Conservation (phyloP, 1,140 invertebrate genomes). For the Lucilia cuprina region DNA sequence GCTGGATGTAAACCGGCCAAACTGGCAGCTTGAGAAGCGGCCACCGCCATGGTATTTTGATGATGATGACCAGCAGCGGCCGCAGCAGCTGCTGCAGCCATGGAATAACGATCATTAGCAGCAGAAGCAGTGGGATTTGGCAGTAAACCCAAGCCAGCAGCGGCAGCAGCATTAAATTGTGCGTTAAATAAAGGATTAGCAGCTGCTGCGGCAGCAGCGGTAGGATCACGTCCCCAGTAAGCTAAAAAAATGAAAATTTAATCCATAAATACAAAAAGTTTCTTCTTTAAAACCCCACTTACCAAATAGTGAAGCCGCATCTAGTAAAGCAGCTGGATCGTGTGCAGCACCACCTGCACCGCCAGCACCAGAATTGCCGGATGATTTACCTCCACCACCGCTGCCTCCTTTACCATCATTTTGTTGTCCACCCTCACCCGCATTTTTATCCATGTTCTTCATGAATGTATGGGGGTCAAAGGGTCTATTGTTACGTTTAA, state of each 20-base stretch:
- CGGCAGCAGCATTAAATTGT: constrained; percentile 63
- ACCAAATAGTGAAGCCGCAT: constrained; percentile 73
- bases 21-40: constrained; percentile 81
- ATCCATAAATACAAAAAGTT: neutral
- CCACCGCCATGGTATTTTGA: constrained; percentile 78
- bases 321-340: constrained; percentile 67
- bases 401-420: constrained; percentile 44
- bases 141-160: constrained; percentile 62
- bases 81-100: constrained; percentile 60
- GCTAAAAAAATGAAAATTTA: constrained; percentile 64
- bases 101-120: constrained; percentile 55
- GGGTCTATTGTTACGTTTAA: constrained; percentile 42
- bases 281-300: constrained; percentile 43
- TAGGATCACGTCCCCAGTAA: constrained; percentile 73
- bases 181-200: constrained; percentile 61
- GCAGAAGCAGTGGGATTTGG: constrained; percentile 50
- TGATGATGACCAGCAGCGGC: constrained; percentile 67
- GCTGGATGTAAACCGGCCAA: constrained; percentile 73
- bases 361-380: constrained; percentile 42
- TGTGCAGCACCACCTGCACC: constrained; percentile 50
- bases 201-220: constrained; percentile 62
- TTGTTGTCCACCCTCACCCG: constrained; percentile 49
- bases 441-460: constrained; percentile 61
- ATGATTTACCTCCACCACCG: constrained; percentile 47
- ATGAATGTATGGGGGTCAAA: constrained; percentile 39